Percentiles rank a stretch among this genome's conserved stretches.
These are phyloP conservation scores for Metalampra italica DNA, from an alignment of 2,888 invertebrate species.

Conservation along the genomic window DNA sequence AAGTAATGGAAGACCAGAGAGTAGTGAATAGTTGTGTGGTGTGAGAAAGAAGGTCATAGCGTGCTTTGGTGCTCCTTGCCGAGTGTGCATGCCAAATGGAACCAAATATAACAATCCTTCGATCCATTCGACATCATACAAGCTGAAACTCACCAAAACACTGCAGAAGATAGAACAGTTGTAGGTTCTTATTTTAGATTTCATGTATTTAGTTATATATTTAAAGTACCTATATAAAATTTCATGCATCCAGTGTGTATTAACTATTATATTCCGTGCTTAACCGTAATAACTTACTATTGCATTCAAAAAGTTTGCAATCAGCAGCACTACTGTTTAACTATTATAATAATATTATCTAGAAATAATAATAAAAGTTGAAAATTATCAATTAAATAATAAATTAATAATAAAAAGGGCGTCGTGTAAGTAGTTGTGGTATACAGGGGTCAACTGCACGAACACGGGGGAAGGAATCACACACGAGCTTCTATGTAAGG, in stretches of 20 bases:
- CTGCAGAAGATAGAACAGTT: not conserved
- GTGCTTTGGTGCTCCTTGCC: not conserved
- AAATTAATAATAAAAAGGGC: constrained; percentile 13
- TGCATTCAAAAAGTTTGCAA: constrained; percentile 8
- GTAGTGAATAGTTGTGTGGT: constrained; percentile 30
- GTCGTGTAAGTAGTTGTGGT: constrained; percentile 10
- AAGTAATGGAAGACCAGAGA: constrained; percentile 42
- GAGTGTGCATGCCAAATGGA: not conserved
- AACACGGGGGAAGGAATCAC: constrained; percentile 22
- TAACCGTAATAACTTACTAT: constrained; percentile 9
- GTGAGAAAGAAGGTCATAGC: not conserved
- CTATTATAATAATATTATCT: constrained; percentile 14
- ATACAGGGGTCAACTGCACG: constrained; percentile 27
- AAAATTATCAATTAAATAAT: constrained; percentile 11
- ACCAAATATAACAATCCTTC: not conserved
- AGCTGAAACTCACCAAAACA: not conserved
- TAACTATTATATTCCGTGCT: constrained; percentile 8
- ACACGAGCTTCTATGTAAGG: constrained; percentile 14
- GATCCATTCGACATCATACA: not conserved
- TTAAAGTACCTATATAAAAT: not conserved
- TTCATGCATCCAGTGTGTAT: constrained; percentile 21
- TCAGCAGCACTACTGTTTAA: constrained; percentile 15
- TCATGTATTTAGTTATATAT: not conserved
- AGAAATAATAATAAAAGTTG: constrained; percentile 11
- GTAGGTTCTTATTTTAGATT: not conserved